Base-by-base conservation (phyloP, 2,797 vertebrate species). In the Trichosurus vulpecula region DNA sequence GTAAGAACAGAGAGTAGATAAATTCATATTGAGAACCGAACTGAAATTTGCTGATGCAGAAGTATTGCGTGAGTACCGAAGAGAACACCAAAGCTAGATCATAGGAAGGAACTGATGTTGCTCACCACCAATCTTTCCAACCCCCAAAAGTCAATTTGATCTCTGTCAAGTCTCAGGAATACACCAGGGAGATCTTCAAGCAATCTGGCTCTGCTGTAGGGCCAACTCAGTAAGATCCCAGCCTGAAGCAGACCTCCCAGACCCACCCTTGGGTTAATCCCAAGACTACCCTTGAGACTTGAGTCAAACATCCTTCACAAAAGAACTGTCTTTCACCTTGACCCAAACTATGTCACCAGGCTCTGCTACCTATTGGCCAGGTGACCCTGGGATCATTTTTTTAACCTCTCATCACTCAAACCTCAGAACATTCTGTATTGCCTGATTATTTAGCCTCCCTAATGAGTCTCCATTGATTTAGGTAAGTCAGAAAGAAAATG, bases 1-100 rank as follows among this genome's bases (percentile, higher is more conserved):
- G 53, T 61, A 19, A 41, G n/a, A 90, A 94, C 6, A 92, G 94
- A 95, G 55, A 95, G 89, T 66, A 93, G 94, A 16, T 89, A 94
- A 93, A 96, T 91, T 93, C 6, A 51, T 91, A 89, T 94, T 51
- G n/a, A 92, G 6, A 96, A 89, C 16, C 90, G 81, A 54, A 29
- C 27, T 94, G 31, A 93, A 96, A 96, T 3, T 81, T n/a, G 57
- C 47, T 58, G 55, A 89, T 25, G 92, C 13, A n/a, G 19, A 35
- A n/a, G 66, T 53, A 41, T 92, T 41, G 22, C 94, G 97, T 91
- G 25, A 29, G 52, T 31, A 14, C 6, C n/a, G 0, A 41, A 81
- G n/a, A 47, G 74, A 51, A 14, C 12, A 14, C 58, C 31, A 66
- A 13, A 35, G 31, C 13, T n/a, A 31, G 31, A 87, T 25, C 66